Base-by-base conservation (phyloP, 2,888 invertebrate species). In the Poecilobothrus nobilitatus region DNA sequence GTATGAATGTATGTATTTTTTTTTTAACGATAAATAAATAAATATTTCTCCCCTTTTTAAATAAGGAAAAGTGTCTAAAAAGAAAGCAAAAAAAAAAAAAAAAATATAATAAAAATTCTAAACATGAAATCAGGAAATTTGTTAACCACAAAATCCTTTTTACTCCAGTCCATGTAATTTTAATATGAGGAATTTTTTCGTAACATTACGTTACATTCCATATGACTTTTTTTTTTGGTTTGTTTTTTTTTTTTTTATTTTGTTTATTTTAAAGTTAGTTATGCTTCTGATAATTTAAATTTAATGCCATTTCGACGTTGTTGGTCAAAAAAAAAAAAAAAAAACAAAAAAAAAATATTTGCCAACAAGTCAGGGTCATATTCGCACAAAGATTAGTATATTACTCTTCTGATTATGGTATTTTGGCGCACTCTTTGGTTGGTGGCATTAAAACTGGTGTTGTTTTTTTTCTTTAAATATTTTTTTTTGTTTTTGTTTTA, bases 121-220 rank as follows among this genome's bases (percentile, higher is more conserved):
- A 53, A 53, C 53, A 53, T 53, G 53, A 53, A 53, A 53, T 53
- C 53, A 53, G 53, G 53, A 53, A 53, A 53, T 53, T 53, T 53
- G 53, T 15, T 53, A 53, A 53, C 53, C 53, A 53, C 53, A 53
- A 53, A 53, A 53, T 53, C 53, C 53, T 53, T 53, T 27, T 18
- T 53, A 18, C 53, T 27, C 27, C 27, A 27, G 5, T 27, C 27
- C 27, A 37, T 53, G 53, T 53, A 53, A 9, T 12, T 18, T 2
- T n/a, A 53, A 18, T 18, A 53, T 53, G 18, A 53, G n/a, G 15
- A 53, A 53, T 53, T 53, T 27, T 2, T 6, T 53, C 53, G 18
- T 18, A 12, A 18, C 18, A 37, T 37, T 53, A 53, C 15, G 53
- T 53, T 18, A n/a, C 18, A 18, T 53, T 53, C 53, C 53, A 15